phyloP scores from a whole-genome alignment of 2,797 vertebrate genomes.

The Poeciliopsis turneri region DNA sequence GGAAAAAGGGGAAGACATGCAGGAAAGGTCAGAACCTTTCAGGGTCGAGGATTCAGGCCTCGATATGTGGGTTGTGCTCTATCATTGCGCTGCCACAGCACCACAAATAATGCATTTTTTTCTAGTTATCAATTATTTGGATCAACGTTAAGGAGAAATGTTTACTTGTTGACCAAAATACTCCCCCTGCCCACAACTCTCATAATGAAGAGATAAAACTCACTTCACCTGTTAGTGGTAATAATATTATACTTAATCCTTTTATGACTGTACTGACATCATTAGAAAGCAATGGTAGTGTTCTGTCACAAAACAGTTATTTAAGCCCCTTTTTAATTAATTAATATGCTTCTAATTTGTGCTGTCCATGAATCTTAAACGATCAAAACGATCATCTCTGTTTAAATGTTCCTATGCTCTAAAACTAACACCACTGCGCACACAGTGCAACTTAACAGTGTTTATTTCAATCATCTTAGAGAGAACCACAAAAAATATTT shows the following conservation, averaged over 20 bases:
- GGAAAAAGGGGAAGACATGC: no score
- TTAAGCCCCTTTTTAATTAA: background rate
- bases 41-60: no score
- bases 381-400: background rate
- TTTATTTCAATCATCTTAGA: constrained; percentile 57
- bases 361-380: background rate
- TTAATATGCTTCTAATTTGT: background rate
- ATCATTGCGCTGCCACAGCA: no score
- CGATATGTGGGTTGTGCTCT: no score
- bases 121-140: background rate
- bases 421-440: background rate
- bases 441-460: constrained; percentile 9
- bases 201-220: background rate
- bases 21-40: no score
- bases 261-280: background rate
- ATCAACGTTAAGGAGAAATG: background rate
- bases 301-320: background rate
- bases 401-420: background rate
- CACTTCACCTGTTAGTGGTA: background rate
- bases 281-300: background rate
- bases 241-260: background rate
- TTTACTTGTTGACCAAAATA: background rate
- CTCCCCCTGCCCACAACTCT: background rate
- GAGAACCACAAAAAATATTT: constrained; percentile 30
- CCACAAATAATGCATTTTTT: no score